Evolutionary conservation across 2,888 invertebrate genomes (phyloP).

Genomic region (Agrilus cyanescens): DNA sequence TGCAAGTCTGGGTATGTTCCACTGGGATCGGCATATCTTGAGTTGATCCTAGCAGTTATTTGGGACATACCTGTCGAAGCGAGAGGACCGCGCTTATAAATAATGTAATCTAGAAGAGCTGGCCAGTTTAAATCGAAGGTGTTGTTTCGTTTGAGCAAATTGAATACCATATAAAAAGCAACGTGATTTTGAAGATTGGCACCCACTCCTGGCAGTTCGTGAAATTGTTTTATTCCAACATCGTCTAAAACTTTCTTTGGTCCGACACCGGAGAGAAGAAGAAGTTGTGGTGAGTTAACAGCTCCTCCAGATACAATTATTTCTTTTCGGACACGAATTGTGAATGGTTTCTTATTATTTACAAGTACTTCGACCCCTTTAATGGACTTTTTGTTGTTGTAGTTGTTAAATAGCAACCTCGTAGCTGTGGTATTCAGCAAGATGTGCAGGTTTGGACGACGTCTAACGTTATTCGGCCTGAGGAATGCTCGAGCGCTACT

Average conservation of each 20-base stretch:
- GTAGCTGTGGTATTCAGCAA: conserved; percentile 50
- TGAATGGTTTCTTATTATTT: conserved; percentile 33
- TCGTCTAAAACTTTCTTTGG: conserved; percentile 46
- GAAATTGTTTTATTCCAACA: conserved; percentile 46
- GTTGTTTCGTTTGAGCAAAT: conserved; percentile 40
- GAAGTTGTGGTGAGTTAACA: conserved; percentile 53
- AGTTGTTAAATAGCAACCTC: conserved; percentile 34
- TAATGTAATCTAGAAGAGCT: conserved; percentile 47
- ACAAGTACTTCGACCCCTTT: conserved; percentile 50
- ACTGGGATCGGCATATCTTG: conserved; percentile 45
- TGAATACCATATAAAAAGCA: conserved; percentile 46
- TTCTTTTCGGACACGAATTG: conserved; percentile 42
- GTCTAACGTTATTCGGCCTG: conserved; percentile 39
- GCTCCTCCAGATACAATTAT: conserved; percentile 52
- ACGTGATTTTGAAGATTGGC: conserved; percentile 60
- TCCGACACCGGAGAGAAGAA: conserved; percentile 55
- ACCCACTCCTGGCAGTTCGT: conserved; percentile 56
- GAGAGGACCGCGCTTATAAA: conserved; percentile 48
- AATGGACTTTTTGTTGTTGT: conserved; percentile 39
- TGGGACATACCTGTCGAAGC: conserved; percentile 55
- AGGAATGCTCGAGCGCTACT: conserved; percentile 51
- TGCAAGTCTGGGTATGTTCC: conserved; percentile 53
- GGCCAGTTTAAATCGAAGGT: conserved; percentile 49
- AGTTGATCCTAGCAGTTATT: conserved; percentile 53
- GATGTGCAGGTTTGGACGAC: conserved; percentile 48